These are phyloP conservation scores for Silvanus unidentatus DNA, from an alignment of 2,888 invertebrate species.

Conservation along the genomic window DNA sequence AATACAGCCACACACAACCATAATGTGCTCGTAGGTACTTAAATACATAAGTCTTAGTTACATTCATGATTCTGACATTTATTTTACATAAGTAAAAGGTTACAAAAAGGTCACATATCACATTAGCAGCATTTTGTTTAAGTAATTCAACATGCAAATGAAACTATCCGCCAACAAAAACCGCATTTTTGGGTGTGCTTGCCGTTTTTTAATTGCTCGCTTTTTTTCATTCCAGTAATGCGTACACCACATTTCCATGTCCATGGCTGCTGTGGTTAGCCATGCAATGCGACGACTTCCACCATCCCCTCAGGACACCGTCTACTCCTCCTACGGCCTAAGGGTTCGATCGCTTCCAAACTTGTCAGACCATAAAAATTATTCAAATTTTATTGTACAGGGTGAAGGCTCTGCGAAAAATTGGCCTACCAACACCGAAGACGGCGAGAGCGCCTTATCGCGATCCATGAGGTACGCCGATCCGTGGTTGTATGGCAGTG, in stretches of 20 bases:
- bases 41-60: too few species aligned
- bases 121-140: too few species aligned
- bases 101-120: not conserved
- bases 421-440: constrained; percentile 46
- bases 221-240: constrained; percentile 5
- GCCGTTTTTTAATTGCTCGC: too few species aligned
- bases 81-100: not conserved
- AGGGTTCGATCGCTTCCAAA: constrained; percentile 45
- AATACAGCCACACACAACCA: too few species aligned
- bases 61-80: not conserved
- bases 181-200: too few species aligned
- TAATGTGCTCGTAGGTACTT: too few species aligned
- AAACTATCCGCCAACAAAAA: too few species aligned
- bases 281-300: constrained; percentile 64
- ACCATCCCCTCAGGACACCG: constrained; percentile 57
- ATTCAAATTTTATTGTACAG: constrained; percentile 17
- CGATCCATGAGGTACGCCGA: constrained; percentile 82
- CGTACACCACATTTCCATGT: constrained; percentile 38
- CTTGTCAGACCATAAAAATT: not conserved
- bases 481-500: constrained; percentile 79
- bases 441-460: constrained; percentile 66
- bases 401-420: constrained; percentile 30
- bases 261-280: constrained; percentile 63
- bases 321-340: constrained; percentile 56
- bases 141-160: too few species aligned